Base-by-base conservation (phyloP, 2,113 vertebrate species). In the Mesembrinibis cayennensis region DNA sequence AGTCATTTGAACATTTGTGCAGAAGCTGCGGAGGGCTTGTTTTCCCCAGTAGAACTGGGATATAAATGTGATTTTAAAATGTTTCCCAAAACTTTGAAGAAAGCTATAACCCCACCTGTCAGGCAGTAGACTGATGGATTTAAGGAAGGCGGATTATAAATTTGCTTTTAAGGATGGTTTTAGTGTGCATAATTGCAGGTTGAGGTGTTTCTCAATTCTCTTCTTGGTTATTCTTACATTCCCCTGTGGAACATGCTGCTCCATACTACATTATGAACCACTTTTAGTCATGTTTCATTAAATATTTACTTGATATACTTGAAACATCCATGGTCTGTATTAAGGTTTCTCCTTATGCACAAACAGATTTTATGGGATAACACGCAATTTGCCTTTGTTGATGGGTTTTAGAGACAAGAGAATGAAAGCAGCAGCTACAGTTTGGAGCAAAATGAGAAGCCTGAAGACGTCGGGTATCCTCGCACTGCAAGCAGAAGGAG, bases 221-320 rank as follows among this genome's bases (percentile, higher is more conserved):
- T 34, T 88, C 40, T 52, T 40, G 79, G 85, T 90, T 83, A 52
- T 70, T 93, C 84, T 71, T 82, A 56, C 77, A 89, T 73, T 92
- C 56, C 96, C 94, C 45, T 59, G 83, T 32, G 72, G 94, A 91
- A 87, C 38, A 18, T 1, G n/a, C 65, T 77, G 84, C 93, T 93
- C 56, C 86, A 36, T 21, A 29, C 86, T 73, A 95, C 93, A 89
- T 97, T 95, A 89, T 58, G 67, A 96, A 81, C 70, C 59, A 72
- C 90, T 97, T 96, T 87, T n/a, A 97, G 92, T 77, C 12, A 14
- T 90, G 84, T 96, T 96, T 92, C 97, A 94, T 97, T 95, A 97
- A 97, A 94, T 94, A 97, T 97, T 97, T 97, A 97, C 92, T 96
- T 88, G 61, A 85, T 45, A 34, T 85, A 94, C 97, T 90, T 87